phyloP scores from a whole-genome alignment of 2,888 invertebrate species.

The Tetropium fuscum region DNA sequence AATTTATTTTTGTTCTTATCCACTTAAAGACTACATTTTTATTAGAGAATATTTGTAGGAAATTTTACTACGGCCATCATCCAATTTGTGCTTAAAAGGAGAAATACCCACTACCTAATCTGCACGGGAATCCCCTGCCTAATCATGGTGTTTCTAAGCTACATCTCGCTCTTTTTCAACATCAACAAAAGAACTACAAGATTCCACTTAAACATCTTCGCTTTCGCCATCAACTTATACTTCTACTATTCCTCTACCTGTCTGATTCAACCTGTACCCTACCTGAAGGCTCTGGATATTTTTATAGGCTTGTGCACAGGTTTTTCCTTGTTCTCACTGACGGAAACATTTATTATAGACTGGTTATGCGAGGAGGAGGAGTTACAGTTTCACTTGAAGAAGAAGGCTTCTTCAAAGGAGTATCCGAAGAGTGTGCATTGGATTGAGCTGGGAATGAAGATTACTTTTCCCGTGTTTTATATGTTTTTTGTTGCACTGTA shows the following conservation, averaged over 20 bases:
- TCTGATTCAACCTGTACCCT: constrained; percentile 31
- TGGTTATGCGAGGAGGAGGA: constrained; percentile 32
- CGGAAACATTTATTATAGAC: constrained; percentile 44
- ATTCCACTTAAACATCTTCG: constrained; percentile 33
- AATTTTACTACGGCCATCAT: constrained; percentile 49
- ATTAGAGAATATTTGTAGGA: constrained; percentile 40
- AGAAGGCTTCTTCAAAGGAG: constrained; percentile 26
- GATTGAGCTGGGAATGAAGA: constrained; percentile 35
- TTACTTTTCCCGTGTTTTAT: constrained; percentile 44
- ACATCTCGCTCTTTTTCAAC: constrained; percentile 47
- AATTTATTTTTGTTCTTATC: neutral
- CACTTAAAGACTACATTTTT: neutral
- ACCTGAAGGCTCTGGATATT: constrained; percentile 49
- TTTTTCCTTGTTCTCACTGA: constrained; percentile 43
- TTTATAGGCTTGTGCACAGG: constrained; percentile 43
- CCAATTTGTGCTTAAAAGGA: constrained; percentile 45
- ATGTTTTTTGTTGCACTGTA: constrained; percentile 34
- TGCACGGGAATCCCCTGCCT: constrained; percentile 47
- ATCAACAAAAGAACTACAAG: constrained; percentile 36
- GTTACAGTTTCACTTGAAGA: constrained; percentile 27
- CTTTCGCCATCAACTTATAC: constrained; percentile 31
- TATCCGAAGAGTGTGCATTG: constrained; percentile 13
- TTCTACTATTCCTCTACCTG: constrained; percentile 40
- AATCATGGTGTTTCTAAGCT: constrained; percentile 45
- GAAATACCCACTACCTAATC: constrained; percentile 43